phyloP scores from a whole-genome alignment of 2,888 invertebrate species.

The Clunio marinus region DNA sequence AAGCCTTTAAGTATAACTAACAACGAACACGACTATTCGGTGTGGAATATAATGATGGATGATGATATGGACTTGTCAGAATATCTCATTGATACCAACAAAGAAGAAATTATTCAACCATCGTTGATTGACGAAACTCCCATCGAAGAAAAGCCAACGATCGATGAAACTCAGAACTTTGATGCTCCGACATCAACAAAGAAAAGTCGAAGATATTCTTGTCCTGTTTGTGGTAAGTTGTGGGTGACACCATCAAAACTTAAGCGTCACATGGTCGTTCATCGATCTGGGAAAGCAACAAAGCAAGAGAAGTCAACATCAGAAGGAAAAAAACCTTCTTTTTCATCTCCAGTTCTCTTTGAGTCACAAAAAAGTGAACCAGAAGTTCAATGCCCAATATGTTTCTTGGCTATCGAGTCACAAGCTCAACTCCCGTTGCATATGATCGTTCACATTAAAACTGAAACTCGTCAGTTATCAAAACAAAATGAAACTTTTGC shows the following conservation, averaged over 20 bases:
- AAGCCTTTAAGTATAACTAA: background rate
- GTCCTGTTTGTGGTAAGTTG: conserved; percentile 20
- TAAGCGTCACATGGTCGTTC: conserved; percentile 9
- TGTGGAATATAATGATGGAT: background rate
- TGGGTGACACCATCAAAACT: conserved; percentile 30
- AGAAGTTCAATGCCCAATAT: conserved; percentile 11
- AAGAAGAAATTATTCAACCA: background rate
- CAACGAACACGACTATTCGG: conserved; percentile 15
- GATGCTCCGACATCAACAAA: background rate
- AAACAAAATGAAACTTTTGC: background rate
- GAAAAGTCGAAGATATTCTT: background rate
- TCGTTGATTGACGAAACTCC: background rate
- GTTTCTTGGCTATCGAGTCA: background rate
- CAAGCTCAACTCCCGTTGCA: background rate
- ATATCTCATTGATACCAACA: background rate
- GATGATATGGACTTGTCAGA: conserved; percentile 1
- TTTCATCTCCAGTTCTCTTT: background rate
- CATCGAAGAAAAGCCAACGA: background rate
- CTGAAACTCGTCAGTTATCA: background rate
- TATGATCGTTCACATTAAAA: background rate
- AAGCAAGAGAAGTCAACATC: background rate
- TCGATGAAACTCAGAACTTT: background rate
- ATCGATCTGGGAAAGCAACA: background rate
- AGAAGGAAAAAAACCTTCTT: background rate
- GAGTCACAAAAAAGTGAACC: background rate